Evolutionary conservation across 1,140 invertebrate species (phyloP).

Genomic region (Drosophila pandora): DNA sequence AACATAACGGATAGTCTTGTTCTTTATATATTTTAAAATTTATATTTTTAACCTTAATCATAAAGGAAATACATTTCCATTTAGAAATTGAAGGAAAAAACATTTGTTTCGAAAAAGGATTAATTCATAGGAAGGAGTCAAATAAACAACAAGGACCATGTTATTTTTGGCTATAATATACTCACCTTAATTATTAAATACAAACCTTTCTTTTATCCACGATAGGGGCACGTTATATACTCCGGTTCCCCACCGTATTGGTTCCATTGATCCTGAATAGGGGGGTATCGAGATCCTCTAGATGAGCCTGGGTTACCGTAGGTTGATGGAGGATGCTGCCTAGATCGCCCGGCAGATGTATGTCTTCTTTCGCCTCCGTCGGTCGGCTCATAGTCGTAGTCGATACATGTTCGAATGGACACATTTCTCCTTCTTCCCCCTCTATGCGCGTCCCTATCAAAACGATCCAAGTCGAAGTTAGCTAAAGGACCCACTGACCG

Average conservation of each 20-base stretch:
- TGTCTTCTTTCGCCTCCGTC: not conserved
- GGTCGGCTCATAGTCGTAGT: constrained; percentile 48
- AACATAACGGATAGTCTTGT: too few relatives aligned
- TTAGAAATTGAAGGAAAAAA: too few relatives aligned
- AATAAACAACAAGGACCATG: too few relatives aligned
- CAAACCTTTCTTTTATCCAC: not conserved
- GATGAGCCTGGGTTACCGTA: not conserved
- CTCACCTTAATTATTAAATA: too few relatives aligned
- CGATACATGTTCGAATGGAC: constrained; percentile 40
- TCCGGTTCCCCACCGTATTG: not conserved
- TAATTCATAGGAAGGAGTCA: too few relatives aligned
- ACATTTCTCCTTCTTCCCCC: constrained; percentile 40
- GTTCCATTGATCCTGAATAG: not conserved
- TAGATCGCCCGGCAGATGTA: not conserved
- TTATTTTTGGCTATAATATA: too few relatives aligned
- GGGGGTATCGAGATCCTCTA: not conserved
- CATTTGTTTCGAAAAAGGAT: too few relatives aligned
- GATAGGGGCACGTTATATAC: constrained; percentile 2
- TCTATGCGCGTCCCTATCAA: constrained; percentile 10
- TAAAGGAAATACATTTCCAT: too few relatives aligned
- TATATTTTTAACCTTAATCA: too few relatives aligned
- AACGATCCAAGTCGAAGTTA: constrained; percentile 32
- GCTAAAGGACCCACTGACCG: not conserved
- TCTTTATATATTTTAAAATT: too few relatives aligned
- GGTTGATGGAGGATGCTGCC: not conserved